A percentile compares a stretch with the other conserved stretches of the same genome.
phyloP scores from a whole-genome alignment of 2,797 vertebrate species.

The Alcedo atthis region DNA sequence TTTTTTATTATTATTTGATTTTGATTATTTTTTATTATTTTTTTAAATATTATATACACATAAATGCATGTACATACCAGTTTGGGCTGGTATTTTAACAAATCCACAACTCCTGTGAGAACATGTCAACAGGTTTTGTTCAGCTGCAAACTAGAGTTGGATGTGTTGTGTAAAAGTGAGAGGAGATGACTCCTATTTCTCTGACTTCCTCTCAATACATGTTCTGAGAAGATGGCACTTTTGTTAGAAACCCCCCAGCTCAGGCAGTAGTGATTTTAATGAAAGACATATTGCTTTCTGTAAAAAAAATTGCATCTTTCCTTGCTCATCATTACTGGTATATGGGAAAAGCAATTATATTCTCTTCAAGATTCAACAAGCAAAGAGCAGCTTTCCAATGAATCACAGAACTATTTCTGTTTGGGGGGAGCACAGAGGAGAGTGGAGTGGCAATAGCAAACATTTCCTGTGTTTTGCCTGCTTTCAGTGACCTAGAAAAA shows the following conservation, averaged over 20 bases:
- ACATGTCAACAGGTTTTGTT: background rate
- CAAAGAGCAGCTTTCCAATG: conserved; percentile 5
- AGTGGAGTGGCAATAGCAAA: conserved; percentile 25
- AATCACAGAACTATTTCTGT: conserved; percentile 11
- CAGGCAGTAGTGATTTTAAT: background rate
- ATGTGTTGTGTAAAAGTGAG: background rate
- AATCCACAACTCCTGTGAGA: background rate
- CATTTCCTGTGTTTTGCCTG: conserved; percentile 20
- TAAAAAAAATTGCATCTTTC: background rate
- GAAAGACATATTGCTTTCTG: background rate
- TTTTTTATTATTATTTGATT: no score
- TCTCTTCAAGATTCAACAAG: conserved; percentile 6
- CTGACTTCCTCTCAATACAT: background rate
- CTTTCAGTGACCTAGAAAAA: conserved; percentile 63
- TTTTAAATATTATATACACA: background rate
- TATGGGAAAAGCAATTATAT: conserved; percentile 22
- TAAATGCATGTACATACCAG: background rate
- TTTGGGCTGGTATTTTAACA: background rate
- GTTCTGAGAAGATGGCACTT: conserved; percentile 11
- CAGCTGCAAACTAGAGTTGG: background rate
- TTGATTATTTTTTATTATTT: background rate
- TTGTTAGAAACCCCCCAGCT: background rate
- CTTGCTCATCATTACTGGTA: background rate
- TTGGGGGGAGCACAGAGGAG: background rate
- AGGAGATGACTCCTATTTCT: background rate